A percentile compares a stretch with the other conserved stretches of the same genome.
phyloP scores from a whole-genome alignment of 2,888 invertebrate species.

The Glomeris marginata region DNA sequence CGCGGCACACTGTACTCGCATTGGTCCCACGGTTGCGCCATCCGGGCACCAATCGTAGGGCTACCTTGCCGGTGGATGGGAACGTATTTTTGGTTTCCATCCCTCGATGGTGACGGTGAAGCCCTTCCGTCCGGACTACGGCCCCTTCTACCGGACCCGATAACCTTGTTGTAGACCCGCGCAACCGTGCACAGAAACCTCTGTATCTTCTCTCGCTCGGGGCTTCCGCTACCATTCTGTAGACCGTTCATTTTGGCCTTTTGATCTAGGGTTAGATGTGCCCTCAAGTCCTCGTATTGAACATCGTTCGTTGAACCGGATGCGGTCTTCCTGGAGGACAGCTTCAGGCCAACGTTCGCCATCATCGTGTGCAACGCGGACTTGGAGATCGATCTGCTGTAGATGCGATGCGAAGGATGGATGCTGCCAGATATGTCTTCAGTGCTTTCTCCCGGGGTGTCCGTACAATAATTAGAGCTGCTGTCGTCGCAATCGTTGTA shows the following conservation, averaged over 20 bases:
- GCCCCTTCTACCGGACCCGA: neutral
- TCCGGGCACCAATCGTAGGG: slow-evolving; percentile 66
- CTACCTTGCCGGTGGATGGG: slow-evolving; percentile 47
- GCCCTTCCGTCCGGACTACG: slow-evolving; percentile 13
- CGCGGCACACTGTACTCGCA: slow-evolving; percentile 73
- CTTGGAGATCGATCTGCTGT: slow-evolving; percentile 40
- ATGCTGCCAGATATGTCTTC: slow-evolving; percentile 32
- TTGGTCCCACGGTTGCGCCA: slow-evolving; percentile 41
- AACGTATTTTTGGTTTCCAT: slow-evolving; percentile 10
- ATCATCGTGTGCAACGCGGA: slow-evolving; percentile 25
- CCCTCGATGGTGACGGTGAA: slow-evolving; percentile 14
- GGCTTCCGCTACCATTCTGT: slow-evolving; percentile 3
- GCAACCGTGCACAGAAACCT: slow-evolving; percentile 26
- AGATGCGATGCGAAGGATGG: slow-evolving; percentile 68
- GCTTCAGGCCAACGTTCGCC: slow-evolving; percentile 22
- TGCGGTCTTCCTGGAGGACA: slow-evolving; percentile 15
- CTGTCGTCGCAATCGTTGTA: slow-evolving; percentile 23
- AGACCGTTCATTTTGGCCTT: slow-evolving; percentile 10
- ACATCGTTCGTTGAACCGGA: slow-evolving; percentile 13
- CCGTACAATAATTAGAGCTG: slow-evolving; percentile 26
- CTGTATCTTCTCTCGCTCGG: slow-evolving; percentile 19
- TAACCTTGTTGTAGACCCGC: slow-evolving; percentile 28
- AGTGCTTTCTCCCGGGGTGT: slow-evolving; percentile 33
- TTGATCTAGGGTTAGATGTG: neutral
- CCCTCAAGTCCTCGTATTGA: slow-evolving; percentile 19